These are phyloP conservation scores for Teleogryllus oceanicus DNA, from an alignment of 2,888 invertebrate genomes.

Conservation along the genomic window DNA sequence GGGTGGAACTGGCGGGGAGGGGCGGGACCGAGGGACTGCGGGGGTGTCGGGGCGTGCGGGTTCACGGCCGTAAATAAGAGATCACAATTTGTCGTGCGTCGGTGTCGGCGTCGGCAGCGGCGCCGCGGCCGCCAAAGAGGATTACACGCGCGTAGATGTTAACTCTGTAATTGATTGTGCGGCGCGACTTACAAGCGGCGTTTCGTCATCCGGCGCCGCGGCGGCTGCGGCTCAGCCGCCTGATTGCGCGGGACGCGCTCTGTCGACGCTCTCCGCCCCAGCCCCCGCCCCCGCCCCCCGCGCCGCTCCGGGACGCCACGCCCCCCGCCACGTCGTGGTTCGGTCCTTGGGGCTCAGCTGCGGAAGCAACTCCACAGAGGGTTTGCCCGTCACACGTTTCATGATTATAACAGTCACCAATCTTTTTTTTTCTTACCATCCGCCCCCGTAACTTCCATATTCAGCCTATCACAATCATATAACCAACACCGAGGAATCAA, in stretches of 20 bases:
- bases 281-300: no score
- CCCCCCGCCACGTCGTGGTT: no score
- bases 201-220: background rate
- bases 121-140: background rate
- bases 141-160: background rate
- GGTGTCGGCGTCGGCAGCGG: background rate
- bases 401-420: no score
- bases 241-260: background rate
- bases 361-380: no score
- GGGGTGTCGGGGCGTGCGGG: background rate
- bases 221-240: background rate
- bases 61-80: conserved; percentile 1
- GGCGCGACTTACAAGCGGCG: background rate
- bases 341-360: no score
- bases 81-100: background rate
- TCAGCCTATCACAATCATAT: no score
- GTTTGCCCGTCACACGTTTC: no score
- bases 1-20: no score
- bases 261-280: background rate
- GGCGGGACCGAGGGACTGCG: background rate
- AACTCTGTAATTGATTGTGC: conserved; percentile 18
- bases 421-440: no score
- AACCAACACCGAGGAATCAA: no score
- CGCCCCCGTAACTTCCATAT: no score
- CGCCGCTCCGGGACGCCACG: no score